Base-by-base conservation (phyloP, 2,113 vertebrate genomes). In the Corvus cornix region DNA sequence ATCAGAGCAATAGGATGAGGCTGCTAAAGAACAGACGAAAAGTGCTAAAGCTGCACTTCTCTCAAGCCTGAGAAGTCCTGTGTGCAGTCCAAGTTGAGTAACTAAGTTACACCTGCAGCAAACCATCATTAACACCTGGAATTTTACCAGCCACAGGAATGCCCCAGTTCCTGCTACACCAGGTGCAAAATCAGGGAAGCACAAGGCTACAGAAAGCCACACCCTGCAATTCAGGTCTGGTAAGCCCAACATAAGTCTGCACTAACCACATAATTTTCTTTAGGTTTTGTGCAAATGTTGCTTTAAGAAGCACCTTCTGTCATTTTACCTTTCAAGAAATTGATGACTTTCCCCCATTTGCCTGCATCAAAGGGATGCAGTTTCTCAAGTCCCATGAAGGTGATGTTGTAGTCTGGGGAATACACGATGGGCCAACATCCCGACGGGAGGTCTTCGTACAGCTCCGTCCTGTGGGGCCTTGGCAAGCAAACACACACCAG, bases 281-380 rank as follows among this genome's bases (percentile, higher is more conserved):
- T 2, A 78, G 31, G 16, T 66, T 60, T 51, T 64, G 51, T 49
- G 46, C 49, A 69, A 59, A 6, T 1, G 4, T 28, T 52, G 26
- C 9, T 46, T 44, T 30, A 72, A 30, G 39, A 74, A 37, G 9
- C 35, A n/a, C 22, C 16, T 51, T 56, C 49, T 59, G 33, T 35
- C 63, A 59, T 30, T 94, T 90, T 98, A 99, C 99, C 99, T 99
- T 99, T 99, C 56, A 99, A 95, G 96, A 99, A 99, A 96, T 97
- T 97, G 81, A 99, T 98, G 88, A 99, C 98, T 97, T 99, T 99
- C 39, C 99, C 99, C 99, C 99, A 99, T 97, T 99, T 99, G 51
- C 99, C 99, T 0, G 99, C 98, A 86, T 99, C 99, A 46, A 99
- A 99, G 0, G 99, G 99, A 87, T 99, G 99, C 60, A 99, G 98